phyloP scores from a whole-genome alignment of 2,113 vertebrate species.

The Zosterops hypoxanthus region DNA sequence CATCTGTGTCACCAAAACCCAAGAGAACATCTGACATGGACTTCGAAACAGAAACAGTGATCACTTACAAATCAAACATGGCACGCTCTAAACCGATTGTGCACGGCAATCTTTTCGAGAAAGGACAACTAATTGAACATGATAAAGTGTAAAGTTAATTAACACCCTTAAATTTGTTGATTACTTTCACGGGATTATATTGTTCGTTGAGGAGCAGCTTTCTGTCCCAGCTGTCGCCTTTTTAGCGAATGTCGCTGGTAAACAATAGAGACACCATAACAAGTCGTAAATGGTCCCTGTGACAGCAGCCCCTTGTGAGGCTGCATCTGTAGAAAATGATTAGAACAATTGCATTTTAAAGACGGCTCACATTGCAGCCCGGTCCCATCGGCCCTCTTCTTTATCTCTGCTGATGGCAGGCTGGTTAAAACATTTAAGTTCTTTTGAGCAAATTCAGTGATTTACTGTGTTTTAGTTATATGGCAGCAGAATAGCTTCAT shows the following conservation, averaged over 20 bases:
- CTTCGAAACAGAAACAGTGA: constrained; percentile 83
- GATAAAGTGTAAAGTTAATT: constrained; percentile 99
- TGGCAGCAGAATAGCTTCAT: constrained; percentile 63
- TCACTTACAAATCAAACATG: constrained; percentile 94
- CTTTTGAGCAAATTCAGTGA: constrained; percentile 83
- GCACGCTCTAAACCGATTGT: constrained; percentile 88
- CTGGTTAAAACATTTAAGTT: constrained; percentile 84
- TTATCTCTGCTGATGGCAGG: constrained; percentile 81
- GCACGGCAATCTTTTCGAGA: constrained; percentile 86
- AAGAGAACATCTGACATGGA: constrained; percentile 85
- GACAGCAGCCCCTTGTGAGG: constrained; percentile 92
- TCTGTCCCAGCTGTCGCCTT: constrained; percentile 94
- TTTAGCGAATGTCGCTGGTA: constrained; percentile 80
- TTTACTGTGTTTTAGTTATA: constrained; percentile 76
- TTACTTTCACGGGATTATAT: constrained; percentile 91
- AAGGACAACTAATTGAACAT: constrained; percentile 99
- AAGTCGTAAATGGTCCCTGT: constrained; percentile 88
- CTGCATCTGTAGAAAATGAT: constrained; percentile 95
- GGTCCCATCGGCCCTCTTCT: constrained; percentile 86
- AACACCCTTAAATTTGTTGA: constrained; percentile 98
- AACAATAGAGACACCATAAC: constrained; percentile 94
- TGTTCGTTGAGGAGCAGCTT: constrained; percentile 86
- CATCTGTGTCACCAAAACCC: constrained; percentile 88
- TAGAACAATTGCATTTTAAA: constrained; percentile 98
- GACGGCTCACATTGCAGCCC: constrained; percentile 82